Evolutionary conservation across 1,140 invertebrate species (phyloP).

Genomic region (Palaemon carinicauda): DNA sequence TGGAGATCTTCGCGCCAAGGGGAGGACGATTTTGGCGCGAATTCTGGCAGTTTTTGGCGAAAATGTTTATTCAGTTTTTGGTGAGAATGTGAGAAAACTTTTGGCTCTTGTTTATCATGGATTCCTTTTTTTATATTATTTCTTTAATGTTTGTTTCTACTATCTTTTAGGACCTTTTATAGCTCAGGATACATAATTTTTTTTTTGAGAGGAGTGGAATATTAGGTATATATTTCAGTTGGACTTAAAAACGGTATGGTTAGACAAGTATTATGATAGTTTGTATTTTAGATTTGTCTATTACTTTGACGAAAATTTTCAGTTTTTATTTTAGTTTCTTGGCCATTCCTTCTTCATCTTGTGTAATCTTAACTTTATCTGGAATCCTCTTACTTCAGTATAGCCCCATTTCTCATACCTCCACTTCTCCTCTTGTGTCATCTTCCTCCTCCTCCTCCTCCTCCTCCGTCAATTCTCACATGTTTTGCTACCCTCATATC

Average conservation of each 20-base stretch:
- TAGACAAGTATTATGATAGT: no score
- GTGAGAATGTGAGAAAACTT: not conserved
- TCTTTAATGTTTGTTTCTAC: not conserved
- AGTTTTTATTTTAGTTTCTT: not conserved
- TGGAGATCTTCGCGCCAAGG: not conserved
- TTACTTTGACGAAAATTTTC: not conserved
- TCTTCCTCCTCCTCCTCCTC: not conserved
- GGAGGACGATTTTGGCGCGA: not conserved
- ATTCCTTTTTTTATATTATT: not conserved
- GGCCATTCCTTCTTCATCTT: not conserved
- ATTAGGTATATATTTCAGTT: no score
- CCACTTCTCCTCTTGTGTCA: not conserved
- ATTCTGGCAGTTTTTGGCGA: not conserved
- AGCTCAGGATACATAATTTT: no score
- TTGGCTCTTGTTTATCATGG: not conserved
- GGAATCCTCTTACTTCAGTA: no score
- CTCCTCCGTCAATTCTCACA: not conserved
- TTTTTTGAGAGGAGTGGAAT: no score
- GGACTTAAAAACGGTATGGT: no score
- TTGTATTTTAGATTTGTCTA: no score
- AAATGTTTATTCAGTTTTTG: not conserved
- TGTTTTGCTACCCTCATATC: no score
- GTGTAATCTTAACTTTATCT: no score
- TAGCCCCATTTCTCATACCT: not conserved
- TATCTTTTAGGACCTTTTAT: no score